Evolutionary conservation across 1,140 invertebrate genomes (phyloP), one percentile per base, ranked within the genome.

Genomic region (Heterodera carotae): DNA sequence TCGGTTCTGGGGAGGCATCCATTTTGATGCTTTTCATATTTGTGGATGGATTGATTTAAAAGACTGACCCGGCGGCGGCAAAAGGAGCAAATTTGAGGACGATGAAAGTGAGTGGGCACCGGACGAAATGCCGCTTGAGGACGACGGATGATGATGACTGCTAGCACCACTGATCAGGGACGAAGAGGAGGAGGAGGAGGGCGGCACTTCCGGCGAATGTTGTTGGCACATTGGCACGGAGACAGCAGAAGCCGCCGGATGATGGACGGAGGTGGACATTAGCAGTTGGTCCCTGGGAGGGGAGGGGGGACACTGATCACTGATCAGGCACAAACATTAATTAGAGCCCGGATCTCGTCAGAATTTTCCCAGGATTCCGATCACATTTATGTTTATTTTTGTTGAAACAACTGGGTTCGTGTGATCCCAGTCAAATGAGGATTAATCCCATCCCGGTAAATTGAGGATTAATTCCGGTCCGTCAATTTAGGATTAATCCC

Each of bases 41-140:
- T n/a, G n/a, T n/a, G n/a, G n/a, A n/a, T n/a, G n/a, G n/a, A n/a
- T n/a, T n/a, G n/a, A n/a, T n/a, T n/a, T n/a, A n/a, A n/a, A n/a
- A n/a, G n/a, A n/a, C n/a, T n/a, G n/a, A 71, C 69, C 59, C 31
- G 72, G 72, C 25, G 72, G 72, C 5, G 72, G 36, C n/a, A 74
- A 29, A 25, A 64, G 25, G 36, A 62, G 31, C 59, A 64, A 43
- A 36, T 59, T 62, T 25, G 72, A 74, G 1, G 72, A 59, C 15
- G 72, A 74, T 31, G 56, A 43, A 39, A 64, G 39, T 7, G 72
- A 74, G 64, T 18, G 39, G 31, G 36, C 34, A 18, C 12, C 62
- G 29, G 75, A 25, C 27, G 71, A 76, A 76, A 76, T 76, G 10
- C 75, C 70, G 29, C 75, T 76, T 29, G 75, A 76, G 22, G 75